Percentiles rank a stretch among this genome's conserved stretches.
phyloP scores from a whole-genome alignment of 2,113 vertebrate species.

The Nycticorax nycticorax region DNA sequence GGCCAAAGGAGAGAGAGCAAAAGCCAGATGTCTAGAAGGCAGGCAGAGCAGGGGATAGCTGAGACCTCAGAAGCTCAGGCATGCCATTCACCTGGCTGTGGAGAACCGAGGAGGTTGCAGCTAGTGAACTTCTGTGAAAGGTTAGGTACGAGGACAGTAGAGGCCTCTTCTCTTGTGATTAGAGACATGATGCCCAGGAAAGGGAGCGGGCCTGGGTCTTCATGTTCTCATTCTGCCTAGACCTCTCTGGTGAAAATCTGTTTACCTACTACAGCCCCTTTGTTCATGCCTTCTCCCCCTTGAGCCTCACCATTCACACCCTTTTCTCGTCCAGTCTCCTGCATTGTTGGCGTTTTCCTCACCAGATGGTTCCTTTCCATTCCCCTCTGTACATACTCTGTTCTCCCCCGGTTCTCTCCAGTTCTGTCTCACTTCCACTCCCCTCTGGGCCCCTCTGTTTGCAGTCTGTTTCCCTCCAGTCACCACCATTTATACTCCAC shows the following conservation, averaged over 20 bases:
- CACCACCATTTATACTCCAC: background rate
- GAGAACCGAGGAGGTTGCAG: background rate
- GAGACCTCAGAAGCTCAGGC: background rate
- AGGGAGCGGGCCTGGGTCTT: background rate
- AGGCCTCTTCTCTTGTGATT: background rate
- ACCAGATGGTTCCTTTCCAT: background rate
- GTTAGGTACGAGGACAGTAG: background rate
- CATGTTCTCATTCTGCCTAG: background rate
- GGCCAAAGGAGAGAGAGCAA: background rate
- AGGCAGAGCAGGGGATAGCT: background rate
- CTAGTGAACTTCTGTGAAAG: background rate
- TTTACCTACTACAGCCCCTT: background rate
- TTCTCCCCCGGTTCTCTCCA: background rate
- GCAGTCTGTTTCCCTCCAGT: background rate
- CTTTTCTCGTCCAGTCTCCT: background rate
- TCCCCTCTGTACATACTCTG: background rate
- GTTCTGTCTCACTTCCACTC: background rate
- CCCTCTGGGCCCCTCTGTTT: background rate
- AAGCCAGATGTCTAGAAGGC: background rate
- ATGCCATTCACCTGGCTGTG: background rate
- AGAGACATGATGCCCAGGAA: background rate
- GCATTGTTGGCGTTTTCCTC: background rate
- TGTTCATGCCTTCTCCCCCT: background rate
- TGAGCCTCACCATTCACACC: background rate
- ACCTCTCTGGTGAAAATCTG: background rate